Evolutionary conservation across 2,888 invertebrate genomes (phyloP).

Genomic region (Sceliomorpha sp.): DNA sequence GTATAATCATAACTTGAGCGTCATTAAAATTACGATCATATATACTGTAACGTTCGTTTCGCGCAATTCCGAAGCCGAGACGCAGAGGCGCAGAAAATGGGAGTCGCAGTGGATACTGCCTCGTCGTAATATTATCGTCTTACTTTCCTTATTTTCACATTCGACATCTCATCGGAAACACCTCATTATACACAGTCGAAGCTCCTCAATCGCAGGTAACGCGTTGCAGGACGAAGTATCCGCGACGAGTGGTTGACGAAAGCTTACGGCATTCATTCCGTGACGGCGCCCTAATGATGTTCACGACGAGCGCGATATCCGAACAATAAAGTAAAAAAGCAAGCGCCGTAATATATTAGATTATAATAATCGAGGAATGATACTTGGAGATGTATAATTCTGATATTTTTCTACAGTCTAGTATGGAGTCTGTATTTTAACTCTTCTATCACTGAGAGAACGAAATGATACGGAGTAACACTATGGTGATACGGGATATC

Average conservation of each 20-base stretch:
- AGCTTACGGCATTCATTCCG: constrained; percentile 7
- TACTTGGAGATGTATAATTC: too few species aligned
- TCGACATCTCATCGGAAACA: constrained; percentile 17
- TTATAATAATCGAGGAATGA: too few species aligned
- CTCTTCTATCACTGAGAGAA: too few species aligned
- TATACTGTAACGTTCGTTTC: neutral
- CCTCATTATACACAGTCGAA: constrained; percentile 29
- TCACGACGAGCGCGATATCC: neutral
- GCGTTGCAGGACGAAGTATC: constrained; percentile 20
- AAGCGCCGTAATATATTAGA: too few species aligned
- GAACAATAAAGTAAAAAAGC: neutral
- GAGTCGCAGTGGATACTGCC: neutral
- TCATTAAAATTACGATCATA: too few species aligned
- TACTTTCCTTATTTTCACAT: constrained; percentile 1
- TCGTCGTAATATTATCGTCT: neutral
- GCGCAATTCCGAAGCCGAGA: too few species aligned
- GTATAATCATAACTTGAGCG: constrained; percentile 2
- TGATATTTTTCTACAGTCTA: too few species aligned
- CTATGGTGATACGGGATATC: too few species aligned
- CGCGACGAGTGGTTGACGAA: constrained; percentile 17
- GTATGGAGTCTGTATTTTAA: too few species aligned
- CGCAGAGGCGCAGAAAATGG: neutral
- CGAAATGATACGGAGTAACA: too few species aligned
- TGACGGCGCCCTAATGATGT: constrained; percentile 10
- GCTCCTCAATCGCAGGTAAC: constrained; percentile 17